Base-by-base conservation (phyloP, 2,797 vertebrate genomes). In the Danio tinwini region DNA sequence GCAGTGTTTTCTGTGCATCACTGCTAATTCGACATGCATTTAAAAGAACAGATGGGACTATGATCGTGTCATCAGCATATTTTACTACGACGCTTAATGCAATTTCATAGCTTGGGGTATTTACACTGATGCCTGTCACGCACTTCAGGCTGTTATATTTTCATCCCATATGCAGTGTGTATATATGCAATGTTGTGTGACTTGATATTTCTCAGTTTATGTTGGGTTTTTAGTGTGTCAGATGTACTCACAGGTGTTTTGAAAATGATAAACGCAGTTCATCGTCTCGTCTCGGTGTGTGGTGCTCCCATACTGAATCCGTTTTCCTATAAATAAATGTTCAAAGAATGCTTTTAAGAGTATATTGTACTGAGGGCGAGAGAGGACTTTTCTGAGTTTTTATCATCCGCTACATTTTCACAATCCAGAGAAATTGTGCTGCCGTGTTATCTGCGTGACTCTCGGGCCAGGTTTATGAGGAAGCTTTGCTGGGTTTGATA, bases 41-140 rank as follows among this genome's bases (percentile, higher is more conserved):
- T 77, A 19, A 81, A 47, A 40, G 50, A 81, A 83, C 86, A 87
- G 84, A 85, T 86, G 77, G 82, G 37, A 29, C 62, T 50, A 59
- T 76, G 62, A 52, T 81, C 67, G 74, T 71, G 64, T 19, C 74
- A 78, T 78, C 64, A 49, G 69, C 74, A 80, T 82, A 55, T 78
- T 74, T 78, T 74, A 74, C 63, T 39, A 40, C 71, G 58, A 75
- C 16, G 73, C 76, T 74, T 78, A 77, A 86, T 78, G 64, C 52
- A 21, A n/a, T 80, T 76, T 82, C 44, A 59, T 84, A 72, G 53
- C 61, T 56, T 75, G 55, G 64, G 81, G 65, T 82, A 67, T 81
- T 86, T 44, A 7, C 56, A 17, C 62, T 76, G 67, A 59, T 45
- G 16, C 45, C 17, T 68, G 13, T 74, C 71, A 76, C 5, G 14